These are phyloP conservation scores for Enteromius thamalakanensis DNA, from an alignment of 2,797 vertebrate genomes.

Conservation along the genomic window DNA sequence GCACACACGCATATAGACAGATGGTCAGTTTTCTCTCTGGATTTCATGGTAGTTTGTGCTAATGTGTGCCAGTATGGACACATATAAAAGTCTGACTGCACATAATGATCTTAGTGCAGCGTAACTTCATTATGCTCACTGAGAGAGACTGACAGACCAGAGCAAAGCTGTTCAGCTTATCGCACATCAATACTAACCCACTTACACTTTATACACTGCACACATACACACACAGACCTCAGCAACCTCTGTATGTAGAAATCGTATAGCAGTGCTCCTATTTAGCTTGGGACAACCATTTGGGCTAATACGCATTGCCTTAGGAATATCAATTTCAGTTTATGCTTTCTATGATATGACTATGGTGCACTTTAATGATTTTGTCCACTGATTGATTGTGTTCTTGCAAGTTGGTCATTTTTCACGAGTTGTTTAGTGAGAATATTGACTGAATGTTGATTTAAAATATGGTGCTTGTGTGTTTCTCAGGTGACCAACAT, in stretches of 20 bases:
- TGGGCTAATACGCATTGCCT: neutral
- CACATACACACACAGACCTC: constrained; percentile 6
- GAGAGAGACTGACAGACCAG: constrained; percentile 60
- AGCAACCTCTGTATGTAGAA: constrained; percentile 1
- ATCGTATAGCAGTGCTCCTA: neutral
- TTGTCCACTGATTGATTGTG: constrained; percentile 8
- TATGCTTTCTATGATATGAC: neutral
- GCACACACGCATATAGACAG: neutral
- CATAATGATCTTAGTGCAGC: constrained; percentile 48
- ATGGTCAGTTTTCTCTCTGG: neutral
- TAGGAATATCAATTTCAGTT: neutral
- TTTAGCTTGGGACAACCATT: neutral
- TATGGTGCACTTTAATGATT: neutral
- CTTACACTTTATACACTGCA: constrained; percentile 33
- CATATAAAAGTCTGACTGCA: constrained; percentile 36
- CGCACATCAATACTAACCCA: constrained; percentile 56
- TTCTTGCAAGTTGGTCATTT: neutral
- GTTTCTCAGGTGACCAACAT: constrained; percentile 91
- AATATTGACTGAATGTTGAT: neutral
- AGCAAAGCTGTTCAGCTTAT: constrained; percentile 59
- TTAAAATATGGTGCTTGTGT: constrained; percentile 17
- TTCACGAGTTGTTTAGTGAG: neutral
- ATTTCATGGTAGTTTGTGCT: constrained; percentile 6
- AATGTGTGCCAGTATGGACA: constrained; percentile 34
- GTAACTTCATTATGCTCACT: constrained; percentile 67